Evolutionary conservation across 2,888 invertebrate genomes (phyloP).

Genomic region (Lycaena phlaeas): DNA sequence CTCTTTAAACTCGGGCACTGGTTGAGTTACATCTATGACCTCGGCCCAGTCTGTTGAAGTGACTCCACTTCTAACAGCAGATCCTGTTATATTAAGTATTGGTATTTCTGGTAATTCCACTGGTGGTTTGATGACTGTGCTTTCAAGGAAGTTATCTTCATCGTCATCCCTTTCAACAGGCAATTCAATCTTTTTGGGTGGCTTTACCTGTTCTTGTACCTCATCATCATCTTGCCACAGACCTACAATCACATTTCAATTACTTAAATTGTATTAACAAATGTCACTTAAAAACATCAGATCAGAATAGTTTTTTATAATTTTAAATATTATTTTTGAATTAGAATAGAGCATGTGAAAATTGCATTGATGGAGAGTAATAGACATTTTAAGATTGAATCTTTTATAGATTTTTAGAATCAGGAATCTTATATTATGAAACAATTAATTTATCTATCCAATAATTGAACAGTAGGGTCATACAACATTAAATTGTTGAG

Average conservation of each 20-base stretch:
- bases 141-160: constrained; percentile 52
- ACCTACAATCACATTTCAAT: constrained; percentile 30
- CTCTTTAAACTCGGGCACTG: constrained; percentile 86
- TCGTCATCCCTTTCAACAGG: constrained; percentile 28
- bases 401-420: no score
- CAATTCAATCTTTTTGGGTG: constrained; percentile 22
- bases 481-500: no score
- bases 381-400: no score
- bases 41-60: constrained; percentile 89
- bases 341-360: no score
- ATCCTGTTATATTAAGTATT: constrained; percentile 78
- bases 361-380: no score
- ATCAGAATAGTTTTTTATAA: no score
- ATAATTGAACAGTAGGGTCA: no score
- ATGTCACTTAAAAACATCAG: no score
- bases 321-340: no score
- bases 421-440: no score
- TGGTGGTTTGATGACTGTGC: constrained; percentile 46
- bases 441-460: no score
- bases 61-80: constrained; percentile 44
- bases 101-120: constrained; percentile 68
- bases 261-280: constrained; percentile 5
- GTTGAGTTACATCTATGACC: constrained; percentile 85
- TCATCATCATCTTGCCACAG: constrained; percentile 62
- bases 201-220: constrained; percentile 26